Conservation (phyloP, 2,113 vertebrate genomes). For the Aspidoscelis tigris region DNA sequence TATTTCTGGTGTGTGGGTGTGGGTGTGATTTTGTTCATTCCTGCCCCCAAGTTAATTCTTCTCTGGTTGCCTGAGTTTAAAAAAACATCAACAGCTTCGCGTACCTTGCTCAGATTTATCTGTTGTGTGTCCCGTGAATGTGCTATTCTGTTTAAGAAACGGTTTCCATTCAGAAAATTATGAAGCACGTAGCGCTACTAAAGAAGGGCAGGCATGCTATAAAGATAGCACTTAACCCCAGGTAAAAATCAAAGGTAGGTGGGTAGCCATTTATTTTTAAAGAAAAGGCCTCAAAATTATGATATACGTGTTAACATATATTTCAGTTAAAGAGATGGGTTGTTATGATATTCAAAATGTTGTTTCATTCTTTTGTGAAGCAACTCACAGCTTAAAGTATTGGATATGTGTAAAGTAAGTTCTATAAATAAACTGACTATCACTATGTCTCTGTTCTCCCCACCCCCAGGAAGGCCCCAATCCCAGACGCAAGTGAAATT, state of each 20-base stretch:
- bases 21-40: background rate
- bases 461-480: background rate
- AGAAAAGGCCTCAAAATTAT: background rate
- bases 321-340: background rate
- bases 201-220: background rate
- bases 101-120: background rate
- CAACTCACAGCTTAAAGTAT: background rate
- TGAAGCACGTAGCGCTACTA: background rate
- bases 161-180: background rate
- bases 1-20: background rate
- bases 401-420: background rate
- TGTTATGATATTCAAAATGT: background rate
- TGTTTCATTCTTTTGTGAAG: background rate
- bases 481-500: conserved; percentile 8
- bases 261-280: background rate
- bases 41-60: background rate
- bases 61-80: background rate
- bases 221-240: background rate
- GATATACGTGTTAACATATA: background rate
- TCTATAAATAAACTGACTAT: background rate
- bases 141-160: background rate
- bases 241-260: background rate
- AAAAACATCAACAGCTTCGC: background rate
- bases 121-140: background rate
- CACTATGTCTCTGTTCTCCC: background rate